Percentiles rank a stretch among this genome's conserved stretches.
Evolutionary conservation across 2,797 vertebrate genomes (phyloP).

Genomic region (Scomberomorus guttatus): DNA sequence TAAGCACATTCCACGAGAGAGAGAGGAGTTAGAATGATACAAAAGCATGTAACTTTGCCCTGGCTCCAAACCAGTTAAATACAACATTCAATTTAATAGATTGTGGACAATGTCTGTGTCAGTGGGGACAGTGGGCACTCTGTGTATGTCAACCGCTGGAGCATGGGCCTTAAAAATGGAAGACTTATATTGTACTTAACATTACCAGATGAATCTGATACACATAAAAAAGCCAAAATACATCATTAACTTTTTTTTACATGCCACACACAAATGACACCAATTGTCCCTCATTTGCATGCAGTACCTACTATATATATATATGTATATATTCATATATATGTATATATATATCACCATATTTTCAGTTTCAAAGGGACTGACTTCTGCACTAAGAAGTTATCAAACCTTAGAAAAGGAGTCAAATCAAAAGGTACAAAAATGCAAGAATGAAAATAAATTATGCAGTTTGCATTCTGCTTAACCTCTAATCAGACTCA

Average conservation of each 20-base stretch:
- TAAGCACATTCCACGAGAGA: constrained; percentile 76
- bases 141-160: constrained; percentile 53
- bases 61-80: constrained; percentile 77
- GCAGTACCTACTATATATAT: constrained; percentile 8
- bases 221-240: constrained; percentile 43
- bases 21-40: constrained; percentile 73
- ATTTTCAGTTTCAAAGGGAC: constrained; percentile 57
- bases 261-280: constrained; percentile 68
- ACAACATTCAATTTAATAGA: constrained; percentile 76
- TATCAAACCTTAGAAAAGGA: constrained; percentile 70
- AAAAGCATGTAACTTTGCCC: constrained; percentile 72
- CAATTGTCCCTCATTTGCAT: constrained; percentile 67
- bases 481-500: constrained; percentile 88
- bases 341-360: constrained; percentile 39
- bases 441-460: constrained; percentile 84
- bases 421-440: constrained; percentile 79
- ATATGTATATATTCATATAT: constrained; percentile 19
- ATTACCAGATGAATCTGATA: neutral
- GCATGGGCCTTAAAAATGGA: constrained; percentile 37
- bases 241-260: constrained; percentile 67
- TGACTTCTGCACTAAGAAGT: constrained; percentile 70
- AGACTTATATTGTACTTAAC: constrained; percentile 14
- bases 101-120: constrained; percentile 69
- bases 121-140: constrained; percentile 58
- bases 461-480: constrained; percentile 87